phyloP scores from a whole-genome alignment of 2,888 invertebrate species.

The Meteorus cinctellus region DNA sequence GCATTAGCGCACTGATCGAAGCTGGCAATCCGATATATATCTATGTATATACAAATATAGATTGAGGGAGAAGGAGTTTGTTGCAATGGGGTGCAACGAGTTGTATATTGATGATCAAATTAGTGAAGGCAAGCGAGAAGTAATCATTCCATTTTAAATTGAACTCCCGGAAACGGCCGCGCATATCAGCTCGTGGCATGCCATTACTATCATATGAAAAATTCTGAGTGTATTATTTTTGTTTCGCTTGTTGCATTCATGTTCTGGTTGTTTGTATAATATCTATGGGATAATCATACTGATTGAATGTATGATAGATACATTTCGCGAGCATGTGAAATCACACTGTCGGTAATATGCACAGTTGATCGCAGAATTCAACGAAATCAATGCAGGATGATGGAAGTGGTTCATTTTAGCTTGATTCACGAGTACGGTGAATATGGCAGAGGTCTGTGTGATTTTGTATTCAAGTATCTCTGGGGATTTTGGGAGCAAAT shows the following conservation, averaged over 20 bases:
- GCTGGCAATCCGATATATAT: neutral
- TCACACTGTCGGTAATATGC: conserved; percentile 15
- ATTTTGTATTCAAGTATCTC: neutral
- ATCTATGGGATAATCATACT: conserved; percentile 10
- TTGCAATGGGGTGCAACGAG: conserved; percentile 6
- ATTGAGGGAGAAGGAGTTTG: conserved; percentile 6
- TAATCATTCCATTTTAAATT: neutral
- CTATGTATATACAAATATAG: conserved; percentile 13
- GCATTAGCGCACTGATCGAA: conserved; percentile 36
- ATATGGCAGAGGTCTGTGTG: neutral
- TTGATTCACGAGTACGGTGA: neutral
- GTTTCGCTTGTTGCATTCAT: too few species aligned
- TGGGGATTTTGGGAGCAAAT: neutral
- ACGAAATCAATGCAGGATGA: conserved; percentile 17
- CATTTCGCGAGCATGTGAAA: conserved; percentile 20
- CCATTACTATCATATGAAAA: neutral
- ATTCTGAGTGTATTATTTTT: neutral
- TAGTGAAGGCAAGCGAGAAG: neutral
- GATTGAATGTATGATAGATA: conserved; percentile 15
- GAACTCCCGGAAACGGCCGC: conserved; percentile 5
- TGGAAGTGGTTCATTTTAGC: neutral
- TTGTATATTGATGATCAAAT: conserved; percentile 20
- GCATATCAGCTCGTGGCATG: neutral
- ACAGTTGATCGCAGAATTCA: neutral
- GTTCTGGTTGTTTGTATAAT: neutral